These are phyloP conservation scores for Tipula lateralis DNA, from an alignment of 2,888 invertebrate genomes.

Conservation along the genomic window DNA sequence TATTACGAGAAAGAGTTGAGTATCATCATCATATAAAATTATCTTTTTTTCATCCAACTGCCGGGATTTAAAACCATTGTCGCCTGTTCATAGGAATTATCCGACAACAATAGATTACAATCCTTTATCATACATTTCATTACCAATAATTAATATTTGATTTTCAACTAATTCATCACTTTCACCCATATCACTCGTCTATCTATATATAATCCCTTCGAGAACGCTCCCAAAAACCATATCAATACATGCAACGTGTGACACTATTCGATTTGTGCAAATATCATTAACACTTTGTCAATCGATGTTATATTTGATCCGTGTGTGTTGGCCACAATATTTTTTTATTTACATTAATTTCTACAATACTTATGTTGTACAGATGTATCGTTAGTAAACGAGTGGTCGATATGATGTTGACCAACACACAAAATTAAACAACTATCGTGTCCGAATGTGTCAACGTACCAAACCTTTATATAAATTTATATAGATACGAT, in stretches of 20 bases:
- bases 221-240: not conserved
- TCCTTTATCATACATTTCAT: too few species aligned
- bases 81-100: too few species aligned
- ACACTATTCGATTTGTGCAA: not conserved
- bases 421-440: slow-evolving; percentile 19
- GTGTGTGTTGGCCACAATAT: not conserved
- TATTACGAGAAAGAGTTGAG: too few species aligned
- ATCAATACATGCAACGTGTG: not conserved
- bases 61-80: too few species aligned
- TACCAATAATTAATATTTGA: too few species aligned
- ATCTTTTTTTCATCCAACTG: too few species aligned
- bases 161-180: not conserved
- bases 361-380: not conserved
- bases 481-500: not conserved
- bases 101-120: too few species aligned
- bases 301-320: not conserved
- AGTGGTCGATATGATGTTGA: not conserved
- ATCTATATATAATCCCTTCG: not conserved
- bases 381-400: not conserved
- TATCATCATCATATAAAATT: too few species aligned
- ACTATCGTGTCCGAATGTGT: not conserved
- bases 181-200: not conserved
- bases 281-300: slow-evolving; percentile 19
- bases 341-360: not conserved
- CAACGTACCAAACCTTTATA: not conserved